Conservation (phyloP, 2,113 vertebrate genomes). For the Gymnobelideus leadbeateri region DNA sequence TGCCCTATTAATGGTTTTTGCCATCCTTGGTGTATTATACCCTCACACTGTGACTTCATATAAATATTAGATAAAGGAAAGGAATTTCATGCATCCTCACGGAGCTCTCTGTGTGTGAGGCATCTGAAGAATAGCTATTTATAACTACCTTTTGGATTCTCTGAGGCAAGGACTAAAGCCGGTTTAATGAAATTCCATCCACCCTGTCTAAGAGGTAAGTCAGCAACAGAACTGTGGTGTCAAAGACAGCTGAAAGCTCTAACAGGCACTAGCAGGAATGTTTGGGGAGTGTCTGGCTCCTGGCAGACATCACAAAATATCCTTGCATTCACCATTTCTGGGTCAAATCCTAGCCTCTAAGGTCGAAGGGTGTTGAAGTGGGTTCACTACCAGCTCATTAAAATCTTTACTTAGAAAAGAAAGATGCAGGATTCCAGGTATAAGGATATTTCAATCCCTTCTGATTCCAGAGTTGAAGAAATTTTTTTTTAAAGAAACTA, state of each 20-base stretch:
- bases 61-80: slow-evolving; percentile 47
- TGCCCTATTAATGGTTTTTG: slow-evolving; percentile 28
- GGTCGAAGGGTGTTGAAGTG: slow-evolving; percentile 22
- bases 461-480: slow-evolving; percentile 39
- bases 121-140: slow-evolving; percentile 25
- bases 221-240: slow-evolving; percentile 7
- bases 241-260: slow-evolving; percentile 18
- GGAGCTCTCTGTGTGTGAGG: neutral
- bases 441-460: slow-evolving; percentile 20
- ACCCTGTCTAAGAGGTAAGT: slow-evolving; percentile 8
- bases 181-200: slow-evolving; percentile 30
- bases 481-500: slow-evolving; percentile 29
- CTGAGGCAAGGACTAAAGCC: slow-evolving; percentile 23
- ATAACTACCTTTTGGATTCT: slow-evolving; percentile 36
- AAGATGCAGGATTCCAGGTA: slow-evolving; percentile 35
- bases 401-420: slow-evolving; percentile 17
- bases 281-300: slow-evolving; percentile 34
- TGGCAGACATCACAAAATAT: neutral
- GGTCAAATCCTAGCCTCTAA: neutral
- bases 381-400: neutral
- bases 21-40: slow-evolving; percentile 7
- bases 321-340: neutral
- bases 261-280: slow-evolving; percentile 4
- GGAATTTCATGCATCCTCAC: slow-evolving; percentile 12
- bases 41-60: slow-evolving; percentile 45